phyloP scores from a whole-genome alignment of 2,888 invertebrate genomes.

The Drosophila hamatofila region DNA sequence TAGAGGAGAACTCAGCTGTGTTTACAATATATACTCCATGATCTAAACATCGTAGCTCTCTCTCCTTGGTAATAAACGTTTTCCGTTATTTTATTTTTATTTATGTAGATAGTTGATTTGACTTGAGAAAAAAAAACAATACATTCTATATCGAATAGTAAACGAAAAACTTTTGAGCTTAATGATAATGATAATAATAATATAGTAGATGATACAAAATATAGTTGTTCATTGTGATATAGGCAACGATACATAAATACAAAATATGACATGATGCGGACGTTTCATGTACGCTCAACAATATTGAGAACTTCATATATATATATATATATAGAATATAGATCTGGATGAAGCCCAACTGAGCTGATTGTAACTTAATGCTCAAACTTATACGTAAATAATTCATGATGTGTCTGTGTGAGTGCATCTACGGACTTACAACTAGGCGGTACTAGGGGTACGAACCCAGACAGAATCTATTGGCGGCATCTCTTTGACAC shows the following conservation, averaged over 20 bases:
- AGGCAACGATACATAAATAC: slow-evolving; percentile 28
- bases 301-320: slow-evolving; percentile 9
- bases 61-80: neutral
- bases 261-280: slow-evolving; percentile 14
- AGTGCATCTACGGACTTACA: slow-evolving; percentile 13
- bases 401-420: slow-evolving; percentile 7
- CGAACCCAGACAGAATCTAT: neutral
- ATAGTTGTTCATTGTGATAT: slow-evolving; percentile 16
- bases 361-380: slow-evolving; percentile 17
- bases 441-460: slow-evolving; percentile 4
- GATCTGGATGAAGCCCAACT: slow-evolving; percentile 8
- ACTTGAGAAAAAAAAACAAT: neutral
- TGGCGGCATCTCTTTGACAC: neutral
- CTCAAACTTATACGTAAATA: slow-evolving; percentile 17
- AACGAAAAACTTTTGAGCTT: neutral
- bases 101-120: slow-evolving; percentile 47
- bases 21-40: neutral
- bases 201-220: neutral
- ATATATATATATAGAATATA: neutral
- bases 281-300: neutral
- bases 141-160: neutral
- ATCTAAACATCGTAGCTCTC: neutral
- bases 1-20: neutral
- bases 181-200: neutral
- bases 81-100: neutral